Percentiles rank a stretch among this genome's conserved stretches.
These are phyloP conservation scores for Nymphalis polychloros DNA, from an alignment of 2,888 invertebrate species.

Conservation along the genomic window DNA sequence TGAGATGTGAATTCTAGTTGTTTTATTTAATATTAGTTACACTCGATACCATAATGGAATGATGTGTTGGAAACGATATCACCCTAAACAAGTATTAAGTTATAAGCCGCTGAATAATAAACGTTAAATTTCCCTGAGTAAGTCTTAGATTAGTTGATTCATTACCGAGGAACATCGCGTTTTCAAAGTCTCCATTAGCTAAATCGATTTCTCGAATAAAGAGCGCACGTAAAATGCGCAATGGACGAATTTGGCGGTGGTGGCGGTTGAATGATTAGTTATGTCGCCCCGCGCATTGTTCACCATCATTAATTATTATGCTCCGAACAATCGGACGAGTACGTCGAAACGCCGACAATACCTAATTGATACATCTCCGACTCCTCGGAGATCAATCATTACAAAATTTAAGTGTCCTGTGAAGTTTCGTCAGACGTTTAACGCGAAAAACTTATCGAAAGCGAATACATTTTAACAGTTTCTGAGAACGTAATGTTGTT, in stretches of 20 bases:
- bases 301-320: conserved; percentile 34
- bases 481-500: too few species aligned
- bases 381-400: conserved; percentile 28
- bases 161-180: conserved; percentile 15
- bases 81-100: background rate
- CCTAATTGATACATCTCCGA: conserved; percentile 34
- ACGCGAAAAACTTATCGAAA: background rate
- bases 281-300: conserved; percentile 29
- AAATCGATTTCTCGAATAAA: conserved; percentile 34
- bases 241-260: conserved; percentile 26
- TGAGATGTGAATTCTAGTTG: background rate
- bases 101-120: background rate
- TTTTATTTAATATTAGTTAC: background rate
- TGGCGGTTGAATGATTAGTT: conserved; percentile 30
- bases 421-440: conserved; percentile 21
- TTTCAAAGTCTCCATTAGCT: conserved; percentile 30
- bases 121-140: background rate
- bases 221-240: conserved; percentile 28
- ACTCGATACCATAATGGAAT: background rate
- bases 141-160: conserved; percentile 11
- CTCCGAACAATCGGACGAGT: conserved; percentile 26
- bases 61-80: background rate
- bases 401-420: conserved; percentile 13
- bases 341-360: conserved; percentile 21
- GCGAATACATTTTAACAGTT: background rate